Evolutionary conservation across 2,888 invertebrate species (phyloP).

Genomic region (Melanchra persicariae): DNA sequence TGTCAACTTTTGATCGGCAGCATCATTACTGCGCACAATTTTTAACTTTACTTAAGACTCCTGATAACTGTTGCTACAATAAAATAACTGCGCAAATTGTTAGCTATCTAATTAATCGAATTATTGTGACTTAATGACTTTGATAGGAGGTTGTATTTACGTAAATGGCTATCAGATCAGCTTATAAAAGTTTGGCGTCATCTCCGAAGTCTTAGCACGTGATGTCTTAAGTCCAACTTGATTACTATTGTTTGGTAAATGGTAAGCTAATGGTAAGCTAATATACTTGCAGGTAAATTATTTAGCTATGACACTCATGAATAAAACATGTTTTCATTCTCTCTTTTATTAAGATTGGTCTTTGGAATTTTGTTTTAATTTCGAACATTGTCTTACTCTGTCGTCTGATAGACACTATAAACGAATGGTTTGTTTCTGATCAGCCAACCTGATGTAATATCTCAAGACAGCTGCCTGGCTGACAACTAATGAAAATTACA

Average conservation of each 20-base stretch:
- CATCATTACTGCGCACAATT: neutral
- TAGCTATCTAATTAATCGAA: conserved; percentile 1
- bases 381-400: neutral
- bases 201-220: neutral
- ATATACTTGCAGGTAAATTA: conserved; percentile 10
- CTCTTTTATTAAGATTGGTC: too few species aligned
- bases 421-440: neutral
- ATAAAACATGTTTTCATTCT: too few species aligned
- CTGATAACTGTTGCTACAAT: conserved; percentile 18
- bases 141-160: conserved; percentile 23
- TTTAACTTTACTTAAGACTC: conserved; percentile 5
- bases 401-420: neutral
- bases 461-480: neutral
- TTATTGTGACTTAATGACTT: conserved; percentile 4
- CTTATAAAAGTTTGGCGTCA: neutral
- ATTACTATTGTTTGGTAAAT: neutral
- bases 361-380: neutral
- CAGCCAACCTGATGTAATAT: too few species aligned
- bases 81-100: conserved; percentile 1
- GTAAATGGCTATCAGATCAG: conserved; percentile 13
- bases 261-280: too few species aligned
- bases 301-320: conserved; percentile 14
- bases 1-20: neutral
- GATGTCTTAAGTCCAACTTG: neutral
- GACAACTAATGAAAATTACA: too few species aligned